These are phyloP conservation scores for Agonopterix subpropinquella DNA, from an alignment of 2,888 invertebrate genomes.

Conservation along the genomic window DNA sequence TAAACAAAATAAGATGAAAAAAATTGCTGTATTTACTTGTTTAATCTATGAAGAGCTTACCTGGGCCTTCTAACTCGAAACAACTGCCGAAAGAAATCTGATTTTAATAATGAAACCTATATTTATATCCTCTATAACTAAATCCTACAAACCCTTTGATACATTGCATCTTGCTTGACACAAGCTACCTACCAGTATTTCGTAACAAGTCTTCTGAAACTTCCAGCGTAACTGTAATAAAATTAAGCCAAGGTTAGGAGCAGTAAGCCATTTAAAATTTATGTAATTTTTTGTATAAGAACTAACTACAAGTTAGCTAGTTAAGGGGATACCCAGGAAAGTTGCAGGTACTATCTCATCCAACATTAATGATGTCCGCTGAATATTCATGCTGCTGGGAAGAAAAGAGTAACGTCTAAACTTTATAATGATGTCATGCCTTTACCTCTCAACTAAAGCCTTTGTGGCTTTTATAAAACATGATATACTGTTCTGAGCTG, in stretches of 20 bases:
- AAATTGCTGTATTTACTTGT: too few relatives aligned
- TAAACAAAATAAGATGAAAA: too few relatives aligned
- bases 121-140: neutral
- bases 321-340: neutral
- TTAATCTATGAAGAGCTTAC: too few relatives aligned
- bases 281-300: constrained; percentile 11
- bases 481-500: neutral
- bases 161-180: neutral
- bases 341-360: constrained; percentile 12
- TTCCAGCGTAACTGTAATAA: neutral
- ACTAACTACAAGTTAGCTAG: constrained; percentile 12
- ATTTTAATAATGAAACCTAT: too few relatives aligned
- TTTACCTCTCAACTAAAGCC: neutral
- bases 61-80: too few relatives aligned
- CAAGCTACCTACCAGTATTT: neutral
- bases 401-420: constrained; percentile 12
- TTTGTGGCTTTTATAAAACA: neutral
- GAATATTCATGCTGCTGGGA: constrained; percentile 14
- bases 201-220: neutral
- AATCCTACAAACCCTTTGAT: neutral
- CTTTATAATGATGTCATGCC: constrained; percentile 9
- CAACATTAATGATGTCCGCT: constrained; percentile 16
- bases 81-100: too few relatives aligned
- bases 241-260: constrained; percentile 3
- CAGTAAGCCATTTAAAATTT: constrained; percentile 4